Evolutionary conservation across 2,888 invertebrate species (phyloP), one percentile per base, ranked within the genome.

Genomic region (Tiliacea citrago): DNA sequence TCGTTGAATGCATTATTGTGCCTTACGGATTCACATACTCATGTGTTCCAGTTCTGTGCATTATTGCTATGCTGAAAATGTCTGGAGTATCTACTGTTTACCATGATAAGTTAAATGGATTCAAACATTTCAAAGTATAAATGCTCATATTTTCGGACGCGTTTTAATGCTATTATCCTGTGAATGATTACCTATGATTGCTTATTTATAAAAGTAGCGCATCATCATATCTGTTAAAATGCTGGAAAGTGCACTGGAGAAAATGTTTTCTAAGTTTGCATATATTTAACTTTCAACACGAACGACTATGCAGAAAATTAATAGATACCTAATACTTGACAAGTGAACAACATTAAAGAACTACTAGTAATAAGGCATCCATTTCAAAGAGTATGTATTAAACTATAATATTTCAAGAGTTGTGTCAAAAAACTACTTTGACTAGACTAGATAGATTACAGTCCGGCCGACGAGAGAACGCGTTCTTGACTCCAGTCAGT

Each of bases 61-160:
- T 60, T 29, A 66, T 82, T 82, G 82, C 82, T 82, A 82, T 81
- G 82, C 24, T 45, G 10, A 67, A 62, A 69, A n/a, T 35, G 47
- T 29, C 29, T 58, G 71, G 84, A 72, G 68, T 13, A 18, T 3
- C 16, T 47, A n/a, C 12, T 60, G 21, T n/a, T 18, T 66, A 51
- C 16, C 13, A 10, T 45, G 6, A 24, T 7, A 29, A 10, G 7
- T 35, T 6, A 18, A 12, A 7, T 21, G 2, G n/a, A 61, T 16
- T 61, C 9, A n/a, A 61, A n/a, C n/a, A 16, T 39, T n/a, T 16
- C 61, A 16, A 61, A 35, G n/a, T 21, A 13, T n/a, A 13, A 16
- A 8, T 39, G n/a, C 39, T 61, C 16, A n/a, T 39, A 16, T 39
- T 16, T 39, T 39, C 4, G 2, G 2, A 61, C 39, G n/a, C 5